Base-by-base conservation (phyloP, 2,888 invertebrate genomes). In the Troides helena region DNA sequence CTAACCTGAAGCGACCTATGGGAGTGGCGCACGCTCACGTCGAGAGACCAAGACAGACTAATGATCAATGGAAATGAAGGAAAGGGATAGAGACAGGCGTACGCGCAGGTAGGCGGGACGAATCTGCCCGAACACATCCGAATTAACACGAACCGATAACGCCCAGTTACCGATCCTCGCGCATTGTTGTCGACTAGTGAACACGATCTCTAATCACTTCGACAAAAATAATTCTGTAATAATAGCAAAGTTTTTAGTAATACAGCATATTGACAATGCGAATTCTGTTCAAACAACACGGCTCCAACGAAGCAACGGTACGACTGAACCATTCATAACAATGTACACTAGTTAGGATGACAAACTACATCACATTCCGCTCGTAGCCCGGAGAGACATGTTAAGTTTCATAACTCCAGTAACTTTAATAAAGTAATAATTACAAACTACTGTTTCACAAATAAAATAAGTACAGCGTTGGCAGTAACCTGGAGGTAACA, bases 131-230 rank as follows among this genome's bases (percentile, higher is more conserved):
- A 88, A 78, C 76, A 77, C 77, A 73, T 75, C 86, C 91, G 91
- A 90, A 76, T 77, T 77, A 70, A 74, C 64, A 77, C 82, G 85
- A 85, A 80, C 78, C 78, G 87, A 85, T 79, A 83, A 86, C 92
- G 91, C 92, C 92, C 91, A 90, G 88, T 84, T 75, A 77, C 76
- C 78, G 80, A 79, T 82, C 79, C 81, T 81, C 75, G 80, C 78
- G 80, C 78, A 77, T 75, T 74, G 74, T 76, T 73, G 73, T 73
- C 74, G 73, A 74, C 83, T 80, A 81, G 74, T 72, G 76, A 74
- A 73, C 74, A 79, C 83, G 88, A 87, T 80, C 87, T 83, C 78
- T 78, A 76, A 78, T 76, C 73, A 76, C 77, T 71, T 64, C 64
- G 25, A 23, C 53, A 23, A 64, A 64, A 68, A 60, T 64, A 56